Base-by-base conservation (phyloP, 2,113 vertebrate species). In the Chaetura pelagica region DNA sequence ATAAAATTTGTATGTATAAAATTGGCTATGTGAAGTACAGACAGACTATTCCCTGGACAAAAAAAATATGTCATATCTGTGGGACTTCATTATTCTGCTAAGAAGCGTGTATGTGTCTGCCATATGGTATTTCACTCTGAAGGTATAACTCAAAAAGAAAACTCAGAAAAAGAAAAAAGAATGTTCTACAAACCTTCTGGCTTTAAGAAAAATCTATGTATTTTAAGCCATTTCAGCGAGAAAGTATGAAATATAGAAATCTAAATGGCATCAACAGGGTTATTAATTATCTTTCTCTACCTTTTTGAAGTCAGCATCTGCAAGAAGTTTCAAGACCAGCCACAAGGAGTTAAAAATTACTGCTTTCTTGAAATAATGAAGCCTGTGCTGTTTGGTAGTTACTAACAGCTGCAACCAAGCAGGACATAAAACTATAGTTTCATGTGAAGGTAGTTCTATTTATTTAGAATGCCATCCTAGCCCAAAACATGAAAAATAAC, bases 41-140 rank as follows among this genome's bases (percentile, higher is more conserved):
- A 48, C 90, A 96, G 86, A 57, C 68, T 83, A 48, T 83, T 97
- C 93, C 83, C 86, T 74, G 19, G 63, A 67, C 84, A 55, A 42
- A 87, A 87, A 84, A 90, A 89, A 64, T 88, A 84, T 92, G 91
- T 79, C 90, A 86, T 96, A 86, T 96, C 87, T 71, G 75, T 91
- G 96, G 94, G 75, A 94, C 90, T 96, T 97, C 82, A 96, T 97
- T 96, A 95, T 80, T 96, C 94, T 95, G 64, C 74, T 93, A 86
- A 94, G 77, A 91, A 95, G 63, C 71, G 29, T 91, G 85, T 73
- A 84, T 51, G 17, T 91, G 84, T 91, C 93, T 96, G 73, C 96
- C 97, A 97, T 96, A 96, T 97, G 96, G 95, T 83, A 90, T 97
- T 98, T 97, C 89, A 96, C 84, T 97, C 82, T 85, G 88, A 97